Evolutionary conservation across 2,113 vertebrate genomes (phyloP).

Genomic region (Apistogramma diplotaenia): DNA sequence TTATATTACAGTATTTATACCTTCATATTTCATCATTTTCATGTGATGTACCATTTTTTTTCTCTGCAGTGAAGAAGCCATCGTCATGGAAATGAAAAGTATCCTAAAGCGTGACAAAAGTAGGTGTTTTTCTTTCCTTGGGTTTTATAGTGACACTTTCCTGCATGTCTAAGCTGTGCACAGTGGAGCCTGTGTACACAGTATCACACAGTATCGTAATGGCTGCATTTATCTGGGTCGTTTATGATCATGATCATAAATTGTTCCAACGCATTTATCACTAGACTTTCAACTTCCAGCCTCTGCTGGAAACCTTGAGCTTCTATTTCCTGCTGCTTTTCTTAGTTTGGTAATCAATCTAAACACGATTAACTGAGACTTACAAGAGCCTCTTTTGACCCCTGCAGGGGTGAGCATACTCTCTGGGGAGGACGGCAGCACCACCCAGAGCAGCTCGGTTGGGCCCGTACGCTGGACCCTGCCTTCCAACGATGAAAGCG

Average conservation of each 20-base stretch:
- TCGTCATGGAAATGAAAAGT: conserved; percentile 54
- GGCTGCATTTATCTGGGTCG: rapidly evolving
- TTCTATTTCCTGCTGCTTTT: neutral
- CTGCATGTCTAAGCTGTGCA: neutral
- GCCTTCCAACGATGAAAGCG: conserved; percentile 39
- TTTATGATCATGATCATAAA: neutral
- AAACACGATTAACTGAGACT: neutral
- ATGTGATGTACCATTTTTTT: neutral
- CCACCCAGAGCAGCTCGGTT: conserved; percentile 72
- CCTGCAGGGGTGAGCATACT: neutral
- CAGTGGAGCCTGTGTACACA: neutral
- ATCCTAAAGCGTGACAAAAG: conserved; percentile 68
- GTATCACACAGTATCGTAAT: neutral
- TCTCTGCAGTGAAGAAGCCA: neutral
- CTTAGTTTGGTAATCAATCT: neutral
- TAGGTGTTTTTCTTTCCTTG: conserved; percentile 14
- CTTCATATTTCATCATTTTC: neutral
- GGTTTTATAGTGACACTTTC: neutral
- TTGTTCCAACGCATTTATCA: neutral
- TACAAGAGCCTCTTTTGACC: neutral
- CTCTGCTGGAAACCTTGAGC: neutral
- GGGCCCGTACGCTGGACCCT: conserved; percentile 70
- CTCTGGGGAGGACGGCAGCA: conserved; percentile 6
- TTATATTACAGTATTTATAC: neutral
- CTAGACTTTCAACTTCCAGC: neutral